Percentiles rank a stretch among this genome's conserved stretches.
phyloP scores from a whole-genome alignment of 2,797 vertebrate genomes.

The Pangasius djambal region DNA sequence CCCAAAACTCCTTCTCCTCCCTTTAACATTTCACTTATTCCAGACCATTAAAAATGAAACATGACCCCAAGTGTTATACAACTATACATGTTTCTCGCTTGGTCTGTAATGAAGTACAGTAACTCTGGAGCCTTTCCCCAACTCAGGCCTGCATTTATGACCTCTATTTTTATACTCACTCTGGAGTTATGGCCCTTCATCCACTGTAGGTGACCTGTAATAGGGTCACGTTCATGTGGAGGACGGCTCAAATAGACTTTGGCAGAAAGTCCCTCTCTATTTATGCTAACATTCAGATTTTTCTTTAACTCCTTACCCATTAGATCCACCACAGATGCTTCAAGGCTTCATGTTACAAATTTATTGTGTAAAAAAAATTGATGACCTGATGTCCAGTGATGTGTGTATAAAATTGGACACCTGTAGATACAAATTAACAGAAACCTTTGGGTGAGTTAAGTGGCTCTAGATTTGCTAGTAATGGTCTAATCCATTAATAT shows the following conservation, averaged over 20 bases:
- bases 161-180: slow-evolving; percentile 62
- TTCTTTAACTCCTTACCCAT: background rate
- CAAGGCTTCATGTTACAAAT: background rate
- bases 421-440: background rate
- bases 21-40: slow-evolving; percentile 3
- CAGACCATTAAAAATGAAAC: slow-evolving; percentile 26
- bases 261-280: slow-evolving; percentile 14
- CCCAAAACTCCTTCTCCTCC: background rate
- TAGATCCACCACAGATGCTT: background rate
- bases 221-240: slow-evolving; percentile 38
- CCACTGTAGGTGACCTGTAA: slow-evolving; percentile 59
- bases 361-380: background rate
- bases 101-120: slow-evolving; percentile 29
- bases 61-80: slow-evolving; percentile 18
- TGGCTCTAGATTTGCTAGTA: background rate
- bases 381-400: background rate
- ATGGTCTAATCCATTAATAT: background rate
- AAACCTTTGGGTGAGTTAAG: background rate
- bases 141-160: slow-evolving; percentile 46
- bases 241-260: background rate
- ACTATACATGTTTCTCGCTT: slow-evolving; percentile 21
- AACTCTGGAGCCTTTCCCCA: slow-evolving; percentile 30
- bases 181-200: slow-evolving; percentile 32
- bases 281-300: slow-evolving; percentile 18
- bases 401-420: background rate